Base-by-base conservation (phyloP, 2,888 invertebrate genomes). In the Empis stercorea region DNA sequence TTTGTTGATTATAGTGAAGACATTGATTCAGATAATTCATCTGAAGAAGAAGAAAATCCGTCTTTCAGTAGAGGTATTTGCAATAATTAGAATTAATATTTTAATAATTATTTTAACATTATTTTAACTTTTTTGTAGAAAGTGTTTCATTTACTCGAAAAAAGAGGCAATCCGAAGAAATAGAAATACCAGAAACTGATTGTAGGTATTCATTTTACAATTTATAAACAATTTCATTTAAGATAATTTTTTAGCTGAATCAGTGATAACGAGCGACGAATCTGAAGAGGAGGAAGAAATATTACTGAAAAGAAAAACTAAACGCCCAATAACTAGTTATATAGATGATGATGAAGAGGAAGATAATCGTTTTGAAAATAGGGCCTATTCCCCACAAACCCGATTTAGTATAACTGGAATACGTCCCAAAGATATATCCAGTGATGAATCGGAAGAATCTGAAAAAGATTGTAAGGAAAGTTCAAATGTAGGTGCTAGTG, bases 341-440 rank as follows among this genome's bases (percentile, higher is more conserved):
- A n/a, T 6, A 16, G 37, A 37, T 16, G 10, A 3, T 16, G 42
- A 42, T 3, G 62, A 62, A 4, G 58, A 63, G 1, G 56, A 61
- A 9, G 50, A 54, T 14, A 51, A 55, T 2, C 56, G 60, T 37
- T 17, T 59, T 17, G 67, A 66, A 17, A 46, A 49, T 3, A 56
- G 56, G 0, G 60, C 58, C 0, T 42, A 65, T 1, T 68, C 67
- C 1, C 68, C 68, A 13, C 54, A 61, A 41, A 68, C 68, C 1
- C 58, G 68, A 0, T 63, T 64, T 63, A 66, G 67, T 40, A 66
- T 66, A 2, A 65, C 65, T 0, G 67, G 68, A 1, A 50, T 64
- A n/a, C 58, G 64, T 3, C 66, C 65, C 0, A 44, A 51, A 3
- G 63, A 65, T 41, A 47, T 64, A 1, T 46, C 55, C 0, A 54